Conservation (phyloP, 1,140 invertebrate species). For the Cydia strobilella region DNA sequence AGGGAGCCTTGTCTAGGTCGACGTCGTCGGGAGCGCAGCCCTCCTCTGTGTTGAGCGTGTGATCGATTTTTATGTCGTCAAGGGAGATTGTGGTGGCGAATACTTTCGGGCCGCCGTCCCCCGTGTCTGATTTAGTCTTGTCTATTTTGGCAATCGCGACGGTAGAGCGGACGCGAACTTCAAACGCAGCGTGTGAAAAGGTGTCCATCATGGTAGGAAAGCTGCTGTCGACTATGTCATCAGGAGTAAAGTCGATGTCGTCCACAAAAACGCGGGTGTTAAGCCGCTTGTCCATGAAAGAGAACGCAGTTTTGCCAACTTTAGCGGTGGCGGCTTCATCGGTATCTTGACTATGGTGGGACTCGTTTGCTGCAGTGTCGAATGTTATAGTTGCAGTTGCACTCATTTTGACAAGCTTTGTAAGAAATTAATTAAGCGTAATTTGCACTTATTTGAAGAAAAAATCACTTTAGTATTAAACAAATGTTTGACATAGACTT, state of each 20-base stretch:
- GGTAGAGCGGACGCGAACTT: constrained; percentile 44
- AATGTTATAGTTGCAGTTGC: neutral
- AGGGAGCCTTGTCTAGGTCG: constrained; percentile 70
- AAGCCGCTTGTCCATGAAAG: constrained; percentile 61
- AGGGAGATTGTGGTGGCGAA: constrained; percentile 72
- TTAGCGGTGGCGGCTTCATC: constrained; percentile 42
- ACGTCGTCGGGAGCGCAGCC: constrained; percentile 49
- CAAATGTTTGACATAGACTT: neutral
- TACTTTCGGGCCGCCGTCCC: constrained; percentile 56
- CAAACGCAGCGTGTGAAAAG: constrained; percentile 63
- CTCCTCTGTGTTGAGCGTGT: constrained; percentile 68
- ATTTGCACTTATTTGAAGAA: neutral
- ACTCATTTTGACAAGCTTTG: neutral
- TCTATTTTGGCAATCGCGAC: constrained; percentile 54
- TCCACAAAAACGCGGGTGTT: constrained; percentile 50
- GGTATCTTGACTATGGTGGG: constrained; percentile 39
- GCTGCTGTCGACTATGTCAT: constrained; percentile 53
- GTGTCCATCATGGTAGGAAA: constrained; percentile 59
- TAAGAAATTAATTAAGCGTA: neutral
- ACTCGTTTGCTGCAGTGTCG: neutral
- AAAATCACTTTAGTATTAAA: too few relatives aligned
- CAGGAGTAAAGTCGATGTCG: constrained; percentile 55
- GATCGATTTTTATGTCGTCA: constrained; percentile 76
- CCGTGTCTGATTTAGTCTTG: constrained; percentile 45
- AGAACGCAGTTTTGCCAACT: constrained; percentile 43